phyloP scores from a whole-genome alignment of 2,888 invertebrate species.

The Acronicta aceris region DNA sequence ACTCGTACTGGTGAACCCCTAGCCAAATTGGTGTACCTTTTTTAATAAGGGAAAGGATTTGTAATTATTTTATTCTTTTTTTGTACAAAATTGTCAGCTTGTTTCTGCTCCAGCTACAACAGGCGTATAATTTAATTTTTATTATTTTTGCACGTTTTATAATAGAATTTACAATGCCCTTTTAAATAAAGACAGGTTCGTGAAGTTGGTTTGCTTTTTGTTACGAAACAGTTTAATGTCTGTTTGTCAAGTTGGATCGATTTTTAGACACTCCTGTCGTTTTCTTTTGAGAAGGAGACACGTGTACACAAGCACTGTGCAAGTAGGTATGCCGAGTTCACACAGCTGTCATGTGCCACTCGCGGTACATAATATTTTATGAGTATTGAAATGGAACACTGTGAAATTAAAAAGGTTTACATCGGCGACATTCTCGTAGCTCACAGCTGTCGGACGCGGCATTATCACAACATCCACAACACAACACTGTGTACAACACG shows the following conservation, averaged over 20 bases:
- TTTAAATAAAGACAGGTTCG: slow-evolving; percentile 24
- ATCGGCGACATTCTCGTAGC: slow-evolving; percentile 1
- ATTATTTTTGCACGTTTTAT: slow-evolving; percentile 38
- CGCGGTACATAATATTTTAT: neutral
- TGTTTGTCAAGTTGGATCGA: neutral
- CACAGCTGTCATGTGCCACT: neutral
- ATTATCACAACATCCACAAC: slow-evolving; percentile 12
- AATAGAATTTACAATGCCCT: slow-evolving; percentile 36
- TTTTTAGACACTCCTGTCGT: neutral
- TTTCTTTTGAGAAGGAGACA: neutral
- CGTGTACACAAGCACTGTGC: neutral
- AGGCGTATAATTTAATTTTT: slow-evolving; percentile 44
- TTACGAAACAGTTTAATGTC: slow-evolving; percentile 10
- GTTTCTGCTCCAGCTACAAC: slow-evolving; percentile 41
- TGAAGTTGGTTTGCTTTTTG: slow-evolving; percentile 21
- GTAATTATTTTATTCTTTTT: slow-evolving; percentile 60
- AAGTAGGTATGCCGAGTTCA: neutral
- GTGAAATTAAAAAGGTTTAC: slow-evolving; percentile 10
- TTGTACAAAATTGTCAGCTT: slow-evolving; percentile 44
- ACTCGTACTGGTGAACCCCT: slow-evolving; percentile 24
- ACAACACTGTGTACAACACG: too few relatives aligned
- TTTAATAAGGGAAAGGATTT: slow-evolving; percentile 61
- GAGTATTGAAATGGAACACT: neutral
- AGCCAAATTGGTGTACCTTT: slow-evolving; percentile 64
- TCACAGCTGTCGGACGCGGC: slow-evolving; percentile 4